Conservation (phyloP, 2,113 vertebrate species). For the Phaethon lepturus region DNA sequence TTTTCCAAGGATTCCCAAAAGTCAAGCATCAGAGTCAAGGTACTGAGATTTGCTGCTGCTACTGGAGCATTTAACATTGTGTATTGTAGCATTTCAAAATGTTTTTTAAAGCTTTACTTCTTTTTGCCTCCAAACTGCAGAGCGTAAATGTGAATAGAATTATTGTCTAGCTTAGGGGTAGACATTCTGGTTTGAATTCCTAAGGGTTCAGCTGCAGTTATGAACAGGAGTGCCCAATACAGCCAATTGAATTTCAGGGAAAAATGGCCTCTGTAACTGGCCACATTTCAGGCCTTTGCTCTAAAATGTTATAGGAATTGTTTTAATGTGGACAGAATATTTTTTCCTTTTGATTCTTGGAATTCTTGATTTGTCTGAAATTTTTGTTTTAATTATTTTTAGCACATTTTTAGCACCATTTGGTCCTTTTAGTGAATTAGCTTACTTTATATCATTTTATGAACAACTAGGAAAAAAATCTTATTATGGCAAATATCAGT, state of each 20-base stretch:
- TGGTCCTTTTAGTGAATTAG: background rate
- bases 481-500: background rate
- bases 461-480: background rate
- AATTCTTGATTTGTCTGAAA: background rate
- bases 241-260: background rate
- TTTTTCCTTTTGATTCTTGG: background rate
- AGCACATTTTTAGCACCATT: background rate
- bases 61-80: background rate
- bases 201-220: background rate
- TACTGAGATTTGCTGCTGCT: background rate
- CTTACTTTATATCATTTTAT: background rate
- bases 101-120: too few species aligned
- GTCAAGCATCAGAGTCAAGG: background rate
- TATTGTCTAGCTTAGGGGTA: background rate
- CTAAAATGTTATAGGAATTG: background rate
- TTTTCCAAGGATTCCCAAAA: background rate
- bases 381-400: background rate
- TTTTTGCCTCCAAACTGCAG: background rate
- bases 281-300: background rate
- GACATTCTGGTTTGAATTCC: background rate
- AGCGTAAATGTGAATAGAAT: background rate
- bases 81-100: background rate
- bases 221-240: background rate
- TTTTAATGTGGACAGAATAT: background rate
- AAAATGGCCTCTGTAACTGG: background rate